Conservation (phyloP, 2,888 invertebrate species). For the Molanna angustata region DNA sequence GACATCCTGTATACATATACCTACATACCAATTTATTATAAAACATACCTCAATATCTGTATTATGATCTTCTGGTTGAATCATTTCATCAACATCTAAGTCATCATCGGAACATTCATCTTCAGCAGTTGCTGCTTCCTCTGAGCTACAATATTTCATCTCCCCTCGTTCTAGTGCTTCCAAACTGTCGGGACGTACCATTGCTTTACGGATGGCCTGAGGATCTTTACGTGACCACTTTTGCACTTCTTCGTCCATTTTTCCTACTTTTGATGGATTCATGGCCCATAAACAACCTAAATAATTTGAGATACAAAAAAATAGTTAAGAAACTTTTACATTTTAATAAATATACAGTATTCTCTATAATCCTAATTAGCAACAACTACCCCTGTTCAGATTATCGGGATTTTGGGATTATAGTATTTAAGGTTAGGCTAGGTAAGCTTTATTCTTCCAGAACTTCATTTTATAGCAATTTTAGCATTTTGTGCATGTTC, state of each 20-base stretch:
- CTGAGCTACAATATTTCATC: slow-evolving; percentile 71
- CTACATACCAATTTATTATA: too few species aligned
- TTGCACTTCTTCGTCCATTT: slow-evolving; percentile 97
- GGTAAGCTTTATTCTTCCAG: too few species aligned
- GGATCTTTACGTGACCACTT: slow-evolving; percentile 98
- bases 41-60: slow-evolving; percentile 49
- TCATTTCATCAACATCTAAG: slow-evolving; percentile 49
- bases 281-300: slow-evolving; percentile 91
- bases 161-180: slow-evolving; percentile 84
- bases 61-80: slow-evolving; percentile 46
- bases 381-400: too few species aligned
- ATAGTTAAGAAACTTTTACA: too few species aligned
- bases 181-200: slow-evolving; percentile 89
- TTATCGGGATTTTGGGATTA: too few species aligned
- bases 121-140: slow-evolving; percentile 46
- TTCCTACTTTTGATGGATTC: slow-evolving; percentile 90
- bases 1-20: too few species aligned
- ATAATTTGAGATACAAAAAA: too few species aligned
- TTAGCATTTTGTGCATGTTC: too few species aligned
- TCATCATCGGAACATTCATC: slow-evolving; percentile 54
- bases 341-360: too few species aligned
- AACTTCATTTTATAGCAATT: too few species aligned
- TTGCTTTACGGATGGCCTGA: slow-evolving; percentile 84
- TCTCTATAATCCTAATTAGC: too few species aligned
- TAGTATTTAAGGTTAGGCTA: too few species aligned